Evolutionary conservation across 2,888 invertebrate species (phyloP).

Genomic region (Cosmorhoe ocellata): DNA sequence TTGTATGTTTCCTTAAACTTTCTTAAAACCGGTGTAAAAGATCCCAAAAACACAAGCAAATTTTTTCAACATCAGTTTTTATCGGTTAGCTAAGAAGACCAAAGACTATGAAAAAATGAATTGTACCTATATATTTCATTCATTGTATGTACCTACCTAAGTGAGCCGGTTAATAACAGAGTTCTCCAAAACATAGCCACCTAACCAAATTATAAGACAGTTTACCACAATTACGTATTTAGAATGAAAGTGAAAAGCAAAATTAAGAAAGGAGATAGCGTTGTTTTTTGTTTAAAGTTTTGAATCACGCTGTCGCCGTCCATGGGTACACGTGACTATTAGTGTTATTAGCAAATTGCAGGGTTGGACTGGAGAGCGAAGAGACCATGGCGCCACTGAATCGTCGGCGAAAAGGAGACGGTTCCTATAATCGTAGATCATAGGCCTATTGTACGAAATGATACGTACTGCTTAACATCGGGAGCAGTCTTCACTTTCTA

Average conservation of each 20-base stretch:
- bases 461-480: constrained; percentile 71
- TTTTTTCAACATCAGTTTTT: too few relatives aligned
- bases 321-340: constrained; percentile 35
- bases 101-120: too few relatives aligned
- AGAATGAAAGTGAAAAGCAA: constrained; percentile 34
- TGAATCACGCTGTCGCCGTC: background rate
- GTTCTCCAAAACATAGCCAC: too few relatives aligned
- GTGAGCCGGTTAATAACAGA: too few relatives aligned
- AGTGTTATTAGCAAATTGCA: constrained; percentile 26
- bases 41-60: too few relatives aligned
- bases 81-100: too few relatives aligned
- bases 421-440: constrained; percentile 34
- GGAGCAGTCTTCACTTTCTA: constrained; percentile 72
- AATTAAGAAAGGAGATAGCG: constrained; percentile 29
- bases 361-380: background rate
- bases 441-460: constrained; percentile 46
- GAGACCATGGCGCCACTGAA: background rate
- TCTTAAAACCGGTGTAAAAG: constrained; percentile 27
- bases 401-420: constrained; percentile 11
- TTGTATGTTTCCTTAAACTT: constrained; percentile 29
- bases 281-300: constrained; percentile 18
- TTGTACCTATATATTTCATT: too few relatives aligned
- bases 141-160: too few relatives aligned
- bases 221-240: constrained; percentile 7
- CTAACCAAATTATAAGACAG: background rate